Conservation (phyloP, 2,888 invertebrate species). For the Rotaria magnacalcarata region DNA sequence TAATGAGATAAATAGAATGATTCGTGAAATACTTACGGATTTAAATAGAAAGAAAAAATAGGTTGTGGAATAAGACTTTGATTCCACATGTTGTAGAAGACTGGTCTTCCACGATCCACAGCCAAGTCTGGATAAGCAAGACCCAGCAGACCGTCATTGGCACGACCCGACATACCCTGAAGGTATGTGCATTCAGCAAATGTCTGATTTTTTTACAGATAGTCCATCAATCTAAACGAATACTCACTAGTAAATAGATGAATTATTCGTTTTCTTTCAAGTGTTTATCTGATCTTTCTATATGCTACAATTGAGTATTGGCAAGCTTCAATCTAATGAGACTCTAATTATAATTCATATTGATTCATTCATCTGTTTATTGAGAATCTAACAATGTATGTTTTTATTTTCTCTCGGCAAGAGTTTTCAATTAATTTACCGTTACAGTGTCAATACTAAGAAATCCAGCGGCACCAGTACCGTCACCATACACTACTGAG, state of each 20-base stretch:
- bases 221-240: no score
- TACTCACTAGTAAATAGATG: no score
- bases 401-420: no score
- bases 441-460: slow-evolving; percentile 1
- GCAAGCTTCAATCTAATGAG: no score
- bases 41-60: not conserved
- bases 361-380: no score
- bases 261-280: no score
- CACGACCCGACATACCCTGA: not conserved
- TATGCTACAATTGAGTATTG: no score
- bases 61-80: not conserved
- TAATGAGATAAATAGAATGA: not conserved
- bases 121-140: not conserved
- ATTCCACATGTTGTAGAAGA: not conserved
- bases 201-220: not conserved
- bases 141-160: not conserved
- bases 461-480: not conserved
- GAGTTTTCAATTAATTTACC: not conserved
- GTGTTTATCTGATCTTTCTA: no score
- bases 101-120: not conserved
- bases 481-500: not conserved
- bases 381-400: no score
- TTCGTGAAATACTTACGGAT: not conserved
- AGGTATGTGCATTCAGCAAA: not conserved
- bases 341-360: no score